Base-by-base conservation (phyloP, 1,140 invertebrate species). In the Araneus ventricosus region DNA sequence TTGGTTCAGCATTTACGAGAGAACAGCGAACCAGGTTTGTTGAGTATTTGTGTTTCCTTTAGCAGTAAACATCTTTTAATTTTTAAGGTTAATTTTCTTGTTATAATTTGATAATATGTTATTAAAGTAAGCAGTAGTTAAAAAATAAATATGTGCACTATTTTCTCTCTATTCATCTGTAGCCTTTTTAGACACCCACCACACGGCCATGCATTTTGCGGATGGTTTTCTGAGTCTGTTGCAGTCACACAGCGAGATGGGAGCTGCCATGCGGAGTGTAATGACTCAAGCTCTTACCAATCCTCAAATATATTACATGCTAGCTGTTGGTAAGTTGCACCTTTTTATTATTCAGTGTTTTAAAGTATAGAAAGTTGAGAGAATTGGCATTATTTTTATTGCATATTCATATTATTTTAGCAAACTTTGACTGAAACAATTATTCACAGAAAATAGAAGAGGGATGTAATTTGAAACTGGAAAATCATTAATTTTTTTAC, bases 181-280 rank as follows among this genome's bases (percentile, higher is more conserved):
- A 75, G 67, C 59, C 17, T 88, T 70, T 39, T 39, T 41, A 89
- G 92, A 87, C 84, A 20, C 45, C 27, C 91, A 92, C 37, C 45
- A 45, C 30, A 57, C 88, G 57, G 97, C 97, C 24, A 97, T 98
- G 89, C 97, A 97, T 94, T 97, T 98, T 94, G 97, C 98, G 59
- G 98, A 99, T 95, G 96, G 96, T 87, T 99, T 97, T 95, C 96
- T 99, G 79, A 97, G 97, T 8, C 98, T 99, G 97, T 95, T 99
- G 30, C 97, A 99, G 95, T 98, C 99, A 94, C 97, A 99, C 87
- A 99, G 98, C 96, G 98, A 98, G 94, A 98, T 99, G 97, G 98
- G 99, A 80, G 98, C 98, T 93, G 97, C 98, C 82, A 99, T 99
- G 98, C 96, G 98, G 94, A 96, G 97, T 94, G 97, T 99, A 39